Evolutionary conservation across 1,140 invertebrate genomes (phyloP), one percentile per base, ranked within the genome.

Genomic region (Musca vetustissima): DNA sequence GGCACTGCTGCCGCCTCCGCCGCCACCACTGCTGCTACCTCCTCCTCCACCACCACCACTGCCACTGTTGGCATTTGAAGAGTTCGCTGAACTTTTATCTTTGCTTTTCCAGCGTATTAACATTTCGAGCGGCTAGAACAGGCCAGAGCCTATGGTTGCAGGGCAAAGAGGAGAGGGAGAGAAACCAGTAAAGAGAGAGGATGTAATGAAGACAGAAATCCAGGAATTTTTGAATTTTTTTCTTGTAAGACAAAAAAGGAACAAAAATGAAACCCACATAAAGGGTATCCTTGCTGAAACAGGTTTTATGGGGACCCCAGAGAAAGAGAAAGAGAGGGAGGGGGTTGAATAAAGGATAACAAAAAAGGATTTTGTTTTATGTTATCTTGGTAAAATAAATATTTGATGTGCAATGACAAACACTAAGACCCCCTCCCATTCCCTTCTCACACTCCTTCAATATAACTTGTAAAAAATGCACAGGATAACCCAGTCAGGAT

Each of bases 61-160:
- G 7, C 7, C 2, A 43, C 36, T 43, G 36, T 43, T 61, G 28
- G 32, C 28, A 36, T 76, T 71, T 80, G 78, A 71, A 76, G 78
- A 55, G 75, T 70, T 69, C 66, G 85, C 84, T 53, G 86, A 83
- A 75, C 83, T 83, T 80, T 87, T 87, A 77, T 86, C 86, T 80
- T 86, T 86, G 75, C 84, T 87, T 72, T 87, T 87, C 86, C 86
- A 87, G 67, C 85, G 85, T 69, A 84, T 87, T 74, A 86, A 79
- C 86, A 87, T 87, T 74, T 69, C 69, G 52, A 55, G 24, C 65
- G 59, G 64, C 25, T 43, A 57, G 61, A 52, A 14, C 61, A 65
- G 61, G 53, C 59, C 48, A 57, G 64, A 69, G 21, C 52, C 52
- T 65, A 52, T 32, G 32, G 32, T 52, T 53, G 11, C 43, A 24